Evolutionary conservation across 1,140 invertebrate species (phyloP).

Genomic region (Laupala kohalensis): DNA sequence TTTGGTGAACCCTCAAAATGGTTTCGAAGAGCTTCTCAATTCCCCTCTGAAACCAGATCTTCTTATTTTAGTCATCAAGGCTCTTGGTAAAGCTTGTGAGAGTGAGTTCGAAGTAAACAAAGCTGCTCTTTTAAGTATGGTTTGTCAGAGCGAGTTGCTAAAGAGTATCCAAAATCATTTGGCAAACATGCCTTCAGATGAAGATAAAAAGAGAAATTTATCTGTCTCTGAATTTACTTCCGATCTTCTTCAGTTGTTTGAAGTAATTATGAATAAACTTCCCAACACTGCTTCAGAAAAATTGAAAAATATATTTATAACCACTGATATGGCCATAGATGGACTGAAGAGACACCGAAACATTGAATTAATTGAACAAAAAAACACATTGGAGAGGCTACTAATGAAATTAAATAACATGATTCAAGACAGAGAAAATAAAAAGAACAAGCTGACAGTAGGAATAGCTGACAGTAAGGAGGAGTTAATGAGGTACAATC

Average conservation of each 20-base stretch:
- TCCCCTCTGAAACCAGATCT: constrained; percentile 13
- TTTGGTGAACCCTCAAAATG: constrained; percentile 1
- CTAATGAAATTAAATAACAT: background rate
- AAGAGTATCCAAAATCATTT: constrained; percentile 6
- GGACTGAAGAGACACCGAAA: background rate
- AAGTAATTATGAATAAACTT: background rate
- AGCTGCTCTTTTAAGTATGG: constrained; percentile 24
- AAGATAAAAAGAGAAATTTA: background rate
- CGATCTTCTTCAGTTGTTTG: constrained; percentile 2
- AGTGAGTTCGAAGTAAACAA: constrained; percentile 28
- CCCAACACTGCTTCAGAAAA: constrained; percentile 1
- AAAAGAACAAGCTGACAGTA: background rate
- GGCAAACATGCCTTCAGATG: background rate
- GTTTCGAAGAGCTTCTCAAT: constrained; percentile 14
- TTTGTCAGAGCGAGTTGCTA: constrained; percentile 29
- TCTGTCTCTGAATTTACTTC: background rate
- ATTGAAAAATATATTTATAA: background rate
- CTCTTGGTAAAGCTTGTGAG: constrained; percentile 26
- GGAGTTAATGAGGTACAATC: background rate
- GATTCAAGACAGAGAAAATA: background rate
- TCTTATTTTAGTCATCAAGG: constrained; percentile 19
- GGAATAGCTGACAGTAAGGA: too few species aligned
- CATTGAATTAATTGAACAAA: background rate
- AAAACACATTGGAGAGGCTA: background rate
- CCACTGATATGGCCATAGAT: background rate